Percentiles rank a stretch among this genome's conserved stretches.
Evolutionary conservation across 2,797 vertebrate species (phyloP).

Genomic region (Sciurus carolinensis): DNA sequence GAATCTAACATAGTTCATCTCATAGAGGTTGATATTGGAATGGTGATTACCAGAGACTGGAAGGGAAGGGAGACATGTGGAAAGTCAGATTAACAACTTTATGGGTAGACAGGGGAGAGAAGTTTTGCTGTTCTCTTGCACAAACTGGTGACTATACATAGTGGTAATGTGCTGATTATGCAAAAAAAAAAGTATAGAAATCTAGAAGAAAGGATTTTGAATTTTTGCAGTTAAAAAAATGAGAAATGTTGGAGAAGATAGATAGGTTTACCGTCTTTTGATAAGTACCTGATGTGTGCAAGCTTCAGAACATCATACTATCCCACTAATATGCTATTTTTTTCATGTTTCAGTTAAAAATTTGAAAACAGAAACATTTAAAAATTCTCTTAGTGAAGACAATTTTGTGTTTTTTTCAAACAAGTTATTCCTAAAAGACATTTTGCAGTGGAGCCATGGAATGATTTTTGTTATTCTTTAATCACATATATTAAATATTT

Average conservation of each 20-base stretch:
- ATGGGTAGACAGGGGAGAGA: background rate
- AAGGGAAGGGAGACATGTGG: fast-evolving
- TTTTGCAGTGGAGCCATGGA: background rate
- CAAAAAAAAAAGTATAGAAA: background rate
- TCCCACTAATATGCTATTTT: background rate
- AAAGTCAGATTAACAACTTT: background rate
- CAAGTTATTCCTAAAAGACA: slow-evolving; percentile 48
- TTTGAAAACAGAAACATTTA: background rate
- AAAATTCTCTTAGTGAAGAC: background rate
- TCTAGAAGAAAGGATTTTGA: background rate
- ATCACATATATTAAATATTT: slow-evolving; percentile 77
- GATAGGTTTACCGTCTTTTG: background rate
- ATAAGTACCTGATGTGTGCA: background rate
- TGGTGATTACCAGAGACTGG: too few species aligned
- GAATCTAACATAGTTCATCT: background rate
- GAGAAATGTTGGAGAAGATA: background rate
- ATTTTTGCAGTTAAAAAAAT: background rate
- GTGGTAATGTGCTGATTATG: background rate
- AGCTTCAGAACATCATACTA: background rate
- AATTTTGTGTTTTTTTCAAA: slow-evolving; percentile 53
- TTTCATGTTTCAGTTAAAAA: background rate
- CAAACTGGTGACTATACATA: background rate
- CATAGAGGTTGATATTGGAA: background rate
- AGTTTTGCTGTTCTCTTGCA: background rate
- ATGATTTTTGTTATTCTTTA: slow-evolving; percentile 74